Percentiles rank a stretch among this genome's conserved stretches.
Evolutionary conservation across 2,113 vertebrate species (phyloP).

Genomic region (Hemibates koningsi): DNA sequence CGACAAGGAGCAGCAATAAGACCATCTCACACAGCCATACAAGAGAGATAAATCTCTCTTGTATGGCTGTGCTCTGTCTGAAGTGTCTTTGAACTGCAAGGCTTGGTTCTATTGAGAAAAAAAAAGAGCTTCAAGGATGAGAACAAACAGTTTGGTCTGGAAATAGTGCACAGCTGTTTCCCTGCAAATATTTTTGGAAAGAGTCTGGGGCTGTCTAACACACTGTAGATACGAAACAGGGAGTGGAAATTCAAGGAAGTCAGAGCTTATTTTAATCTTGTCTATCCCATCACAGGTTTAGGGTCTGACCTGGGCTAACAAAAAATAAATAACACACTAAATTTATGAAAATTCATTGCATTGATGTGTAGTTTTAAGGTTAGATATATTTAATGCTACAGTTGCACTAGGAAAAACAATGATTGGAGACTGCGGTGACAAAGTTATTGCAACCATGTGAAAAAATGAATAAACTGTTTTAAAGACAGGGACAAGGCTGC

Average conservation of each 20-base stretch:
- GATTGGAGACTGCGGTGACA: neutral
- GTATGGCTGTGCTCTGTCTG: neutral
- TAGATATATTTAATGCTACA: neutral
- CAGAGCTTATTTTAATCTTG: neutral
- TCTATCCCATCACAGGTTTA: neutral
- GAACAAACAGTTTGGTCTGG: neutral
- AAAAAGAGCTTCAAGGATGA: neutral
- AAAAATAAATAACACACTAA: neutral
- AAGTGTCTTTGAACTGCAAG: neutral
- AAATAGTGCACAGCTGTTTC: neutral
- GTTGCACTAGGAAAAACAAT: neutral
- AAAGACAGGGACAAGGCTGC: neutral
- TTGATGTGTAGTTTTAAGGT: neutral
- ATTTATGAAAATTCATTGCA: neutral
- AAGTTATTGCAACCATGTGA: neutral
- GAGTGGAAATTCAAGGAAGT: neutral
- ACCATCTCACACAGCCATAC: neutral
- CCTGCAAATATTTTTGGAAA: neutral
- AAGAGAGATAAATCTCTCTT: fast-evolving
- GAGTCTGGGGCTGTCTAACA: neutral
- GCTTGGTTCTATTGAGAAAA: neutral
- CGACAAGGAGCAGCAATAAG: neutral
- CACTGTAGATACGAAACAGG: neutral
- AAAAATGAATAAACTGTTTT: neutral
- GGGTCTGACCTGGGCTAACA: neutral